Conservation (phyloP, 2,797 vertebrate species). For the Tenualosa ilisha region DNA sequence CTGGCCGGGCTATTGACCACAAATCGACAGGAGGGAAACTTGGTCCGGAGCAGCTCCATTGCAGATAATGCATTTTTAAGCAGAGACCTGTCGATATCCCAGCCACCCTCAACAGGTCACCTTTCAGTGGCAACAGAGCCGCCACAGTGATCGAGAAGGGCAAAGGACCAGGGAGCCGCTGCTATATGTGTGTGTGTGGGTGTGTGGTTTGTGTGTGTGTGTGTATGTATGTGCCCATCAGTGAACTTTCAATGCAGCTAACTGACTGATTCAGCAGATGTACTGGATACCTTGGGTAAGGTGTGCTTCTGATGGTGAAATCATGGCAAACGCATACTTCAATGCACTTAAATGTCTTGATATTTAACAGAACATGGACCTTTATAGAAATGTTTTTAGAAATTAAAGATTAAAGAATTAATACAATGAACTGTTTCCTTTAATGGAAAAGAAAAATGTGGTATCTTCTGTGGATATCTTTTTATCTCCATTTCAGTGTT, state of each 20-base stretch:
- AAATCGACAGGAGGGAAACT: constrained; percentile 37
- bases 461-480: not conserved
- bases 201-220: constrained; percentile 21
- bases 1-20: constrained; percentile 45
- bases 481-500: constrained; percentile 4
- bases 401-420: not conserved
- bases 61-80: constrained; percentile 54
- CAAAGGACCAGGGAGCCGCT: not conserved
- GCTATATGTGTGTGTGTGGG: constrained; percentile 5
- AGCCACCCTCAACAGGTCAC: constrained; percentile 48
- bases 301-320: not conserved
- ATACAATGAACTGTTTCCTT: not conserved
- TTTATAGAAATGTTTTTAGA: not conserved
- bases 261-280: not conserved
- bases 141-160: constrained; percentile 38
- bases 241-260: not conserved
- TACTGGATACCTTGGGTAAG: not conserved
- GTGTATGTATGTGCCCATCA: not conserved
- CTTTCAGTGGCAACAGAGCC: constrained; percentile 47
- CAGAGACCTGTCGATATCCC: constrained; percentile 45
- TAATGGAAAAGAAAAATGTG: not conserved
- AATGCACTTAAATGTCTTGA: not conserved
- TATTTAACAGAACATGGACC: not conserved
- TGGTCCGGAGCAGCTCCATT: constrained; percentile 33
- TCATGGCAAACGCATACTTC: not conserved